Base-by-base conservation (phyloP, 2,797 vertebrate genomes). In the Acipenser ruthenus region DNA sequence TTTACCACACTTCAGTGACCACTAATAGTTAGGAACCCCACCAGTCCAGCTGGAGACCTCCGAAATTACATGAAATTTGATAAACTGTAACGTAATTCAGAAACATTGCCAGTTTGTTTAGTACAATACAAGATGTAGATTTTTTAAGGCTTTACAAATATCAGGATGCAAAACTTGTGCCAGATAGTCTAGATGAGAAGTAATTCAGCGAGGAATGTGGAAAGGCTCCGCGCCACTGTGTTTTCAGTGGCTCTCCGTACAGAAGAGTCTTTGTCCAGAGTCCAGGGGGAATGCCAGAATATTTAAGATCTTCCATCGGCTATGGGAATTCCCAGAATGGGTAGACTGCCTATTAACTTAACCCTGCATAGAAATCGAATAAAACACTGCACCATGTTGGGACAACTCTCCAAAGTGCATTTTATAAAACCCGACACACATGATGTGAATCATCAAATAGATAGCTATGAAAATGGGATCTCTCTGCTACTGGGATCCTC, bases 191-290 rank as follows among this genome's bases (percentile, higher is more conserved):
- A 37, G 62, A 67, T 64, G 51, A 37, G 64, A 65, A 63, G 58
- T 60, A 65, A 73, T 71, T 60, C 72, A 64, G 67, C 69, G 62
- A 74, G 69, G 69, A 71, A 72, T 73, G 76, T 68, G 74, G 68
- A 10, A 71, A 71, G 58, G 60, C 53, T 63, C 60, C 55, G 63
- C 70, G 70, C 37, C 37, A 37, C 37, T 37, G 37, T 37, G 37
- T 37, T 37, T 37, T 37, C 37, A 37, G 37, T 37, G 37, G 4
- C 37, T 37, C 37, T 37, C 59, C 67, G 66, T 66, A 80, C 76
- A 79, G 68, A 69, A 50, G 67, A 51, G 62, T 65, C 68, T 78
- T 83, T 83, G 73, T 79, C 71, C 51, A 51, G 4, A 8, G 49
- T 71, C 67, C 71, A 63, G 11, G 6, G 62, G 63, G 48, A 67